Conservation (phyloP, 2,888 invertebrate genomes). For the Clitarchus hookeri region DNA sequence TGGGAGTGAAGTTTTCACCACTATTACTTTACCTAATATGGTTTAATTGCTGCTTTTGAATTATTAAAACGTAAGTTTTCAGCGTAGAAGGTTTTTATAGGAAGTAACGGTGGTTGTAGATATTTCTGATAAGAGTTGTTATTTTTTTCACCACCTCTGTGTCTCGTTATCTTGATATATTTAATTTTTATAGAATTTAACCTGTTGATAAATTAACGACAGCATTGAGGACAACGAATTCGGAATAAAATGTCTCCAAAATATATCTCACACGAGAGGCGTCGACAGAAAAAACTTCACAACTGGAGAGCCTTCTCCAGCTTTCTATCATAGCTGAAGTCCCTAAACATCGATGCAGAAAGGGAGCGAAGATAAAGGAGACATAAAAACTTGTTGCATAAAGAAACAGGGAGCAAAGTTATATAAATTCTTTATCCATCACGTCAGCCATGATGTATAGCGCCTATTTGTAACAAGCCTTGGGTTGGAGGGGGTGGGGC, state of each 20-base stretch:
- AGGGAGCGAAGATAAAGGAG: neutral
- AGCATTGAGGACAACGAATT: no score
- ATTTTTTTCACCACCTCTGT: no score
- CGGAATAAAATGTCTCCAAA: neutral
- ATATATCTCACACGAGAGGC: neutral
- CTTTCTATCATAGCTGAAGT: neutral
- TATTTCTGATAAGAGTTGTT: no score
- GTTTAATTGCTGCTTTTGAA: no score
- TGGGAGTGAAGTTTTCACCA: no score
- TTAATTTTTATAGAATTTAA: no score
- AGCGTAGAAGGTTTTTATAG: no score
- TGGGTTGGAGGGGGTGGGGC: neutral
- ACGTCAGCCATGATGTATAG: constrained; percentile 18
- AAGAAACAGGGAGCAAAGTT: neutral
- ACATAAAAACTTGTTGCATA: constrained; percentile 14
- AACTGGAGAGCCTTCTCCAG: neutral
- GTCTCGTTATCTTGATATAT: no score
- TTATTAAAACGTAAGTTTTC: no score
- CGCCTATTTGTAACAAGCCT: constrained; percentile 11
- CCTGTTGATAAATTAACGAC: no score
- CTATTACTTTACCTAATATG: no score
- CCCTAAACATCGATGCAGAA: neutral
- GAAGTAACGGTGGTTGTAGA: no score
- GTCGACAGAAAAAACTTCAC: neutral
- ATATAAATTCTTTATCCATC: constrained; percentile 18